Base-by-base conservation (phyloP, 2,113 vertebrate genomes). In the Pycnonotus jocosus region DNA sequence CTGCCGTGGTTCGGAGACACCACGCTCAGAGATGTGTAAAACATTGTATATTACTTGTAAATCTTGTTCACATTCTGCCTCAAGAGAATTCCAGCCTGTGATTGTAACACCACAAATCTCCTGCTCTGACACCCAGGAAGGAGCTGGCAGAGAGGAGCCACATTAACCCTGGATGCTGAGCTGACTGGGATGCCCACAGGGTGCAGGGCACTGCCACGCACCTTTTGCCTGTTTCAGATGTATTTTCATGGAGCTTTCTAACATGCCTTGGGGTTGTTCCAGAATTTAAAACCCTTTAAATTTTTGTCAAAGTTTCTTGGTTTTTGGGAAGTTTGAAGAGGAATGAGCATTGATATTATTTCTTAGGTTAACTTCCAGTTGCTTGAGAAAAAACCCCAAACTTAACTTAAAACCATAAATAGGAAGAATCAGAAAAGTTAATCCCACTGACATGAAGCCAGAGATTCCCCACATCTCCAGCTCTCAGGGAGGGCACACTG, bases 1-100 rank as follows among this genome's bases (percentile, higher is more conserved):
- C 85, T 65, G 82, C 87, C 0, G 2, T 0, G 0, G 76, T 51
- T 95, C 3, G 0, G 45, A 69, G 82, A 88, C 45, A 37, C 66
- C 0, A 2, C 0, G 7, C 76, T 93, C 51, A n/a, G 33, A 64
- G 62, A 92, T 7, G 76, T 54, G 88, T 58, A 70, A 79, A 97
- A 86, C 78, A 79, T 42, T 40, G 44, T 58, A 40, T 40, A 81
- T 35, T 35, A 66, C 86, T 51, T 57, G 51, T 56, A 84, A 88
- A 91, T 86, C 80, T 66, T 5, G 2, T 19, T 68, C 91, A 7
- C 35, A 5, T 51, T 31, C 86, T 56, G 83, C 62, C 83, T 83
- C 76, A 16, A 74, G 86, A 42, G 80, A 92, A 64, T 93, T 71
- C 47, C 83, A 60, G 1, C 10, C n/a, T 56, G 33, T 17, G 56